A percentile compares a stretch with the other conserved stretches of the same genome.
phyloP scores from a whole-genome alignment of 2,113 vertebrate species.

The Lycaon pictus region DNA sequence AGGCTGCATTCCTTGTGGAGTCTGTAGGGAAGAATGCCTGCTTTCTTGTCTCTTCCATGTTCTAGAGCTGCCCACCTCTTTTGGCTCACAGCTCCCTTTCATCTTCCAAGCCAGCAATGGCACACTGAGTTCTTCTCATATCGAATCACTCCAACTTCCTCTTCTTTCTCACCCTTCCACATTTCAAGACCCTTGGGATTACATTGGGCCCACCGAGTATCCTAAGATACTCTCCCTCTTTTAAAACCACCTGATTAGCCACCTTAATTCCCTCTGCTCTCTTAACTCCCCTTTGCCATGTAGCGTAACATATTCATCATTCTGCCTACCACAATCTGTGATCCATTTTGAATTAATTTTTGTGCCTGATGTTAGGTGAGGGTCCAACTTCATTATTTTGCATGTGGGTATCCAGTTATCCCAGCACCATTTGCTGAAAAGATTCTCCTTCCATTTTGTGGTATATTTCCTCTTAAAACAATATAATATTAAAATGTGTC shows the following conservation, averaged over 20 bases:
- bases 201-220: background rate
- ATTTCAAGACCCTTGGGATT: background rate
- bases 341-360: background rate
- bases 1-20: no score
- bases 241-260: background rate
- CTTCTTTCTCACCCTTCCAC: background rate
- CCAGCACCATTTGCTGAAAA: background rate
- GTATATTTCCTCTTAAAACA: slow-evolving; percentile 25
- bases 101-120: background rate
- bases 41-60: background rate
- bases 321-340: background rate
- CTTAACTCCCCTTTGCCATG: background rate
- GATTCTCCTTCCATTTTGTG: background rate
- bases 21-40: no score
- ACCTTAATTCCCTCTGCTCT: background rate
- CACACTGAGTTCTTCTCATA: background rate
- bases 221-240: background rate
- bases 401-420: background rate
- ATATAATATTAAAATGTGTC: background rate
- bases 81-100: background rate
- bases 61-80: background rate
- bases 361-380: background rate
- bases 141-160: background rate
- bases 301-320: background rate
- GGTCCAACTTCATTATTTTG: background rate